Percentiles rank a stretch among this genome's conserved stretches.
Evolutionary conservation across 2,113 vertebrate species (phyloP).

Genomic region (Callopanchax toddi): DNA sequence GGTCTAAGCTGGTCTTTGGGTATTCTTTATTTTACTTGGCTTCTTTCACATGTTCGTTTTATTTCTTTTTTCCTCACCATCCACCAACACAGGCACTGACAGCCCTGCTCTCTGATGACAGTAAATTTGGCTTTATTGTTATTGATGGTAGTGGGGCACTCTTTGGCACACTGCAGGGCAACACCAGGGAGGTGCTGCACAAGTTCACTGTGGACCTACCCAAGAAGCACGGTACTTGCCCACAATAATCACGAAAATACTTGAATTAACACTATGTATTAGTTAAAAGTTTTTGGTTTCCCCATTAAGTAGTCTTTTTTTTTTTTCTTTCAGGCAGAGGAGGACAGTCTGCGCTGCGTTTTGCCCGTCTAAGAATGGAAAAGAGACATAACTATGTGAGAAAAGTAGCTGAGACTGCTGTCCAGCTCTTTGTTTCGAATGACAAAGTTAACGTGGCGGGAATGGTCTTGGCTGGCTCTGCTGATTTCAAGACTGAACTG

Average conservation of each 20-base stretch:
- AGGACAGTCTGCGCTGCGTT: conserved; percentile 97
- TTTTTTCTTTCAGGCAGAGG: conserved; percentile 86
- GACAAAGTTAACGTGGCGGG: conserved; percentile 99
- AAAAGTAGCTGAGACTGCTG: conserved; percentile 97
- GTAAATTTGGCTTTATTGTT: conserved; percentile 99
- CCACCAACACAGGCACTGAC: conserved; percentile 88
- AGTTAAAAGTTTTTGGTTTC: background rate
- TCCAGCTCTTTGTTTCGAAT: conserved; percentile 97
- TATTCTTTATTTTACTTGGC: background rate
- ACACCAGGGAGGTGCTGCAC: conserved; percentile 98
- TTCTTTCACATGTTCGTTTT: conserved; percentile 4
- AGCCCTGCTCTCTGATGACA: conserved; percentile 96
- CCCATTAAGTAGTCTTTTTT: background rate
- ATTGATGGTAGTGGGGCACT: conserved; percentile 99
- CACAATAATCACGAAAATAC: background rate
- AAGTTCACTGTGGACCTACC: conserved; percentile 99
- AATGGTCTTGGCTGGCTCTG: conserved; percentile 95
- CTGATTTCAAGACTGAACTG: conserved; percentile 98
- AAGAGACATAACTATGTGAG: conserved; percentile 98
- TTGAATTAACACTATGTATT: too few species aligned
- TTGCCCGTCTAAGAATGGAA: conserved; percentile 97
- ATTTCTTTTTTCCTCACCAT: conserved; percentile 11
- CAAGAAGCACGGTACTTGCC: conserved; percentile 93
- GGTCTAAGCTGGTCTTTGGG: background rate
- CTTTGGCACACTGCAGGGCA: conserved; percentile 98